Percentiles rank a stretch among this genome's conserved stretches.
Conservation (phyloP, 2,113 vertebrate species). For the Podocnemis expansa region DNA sequence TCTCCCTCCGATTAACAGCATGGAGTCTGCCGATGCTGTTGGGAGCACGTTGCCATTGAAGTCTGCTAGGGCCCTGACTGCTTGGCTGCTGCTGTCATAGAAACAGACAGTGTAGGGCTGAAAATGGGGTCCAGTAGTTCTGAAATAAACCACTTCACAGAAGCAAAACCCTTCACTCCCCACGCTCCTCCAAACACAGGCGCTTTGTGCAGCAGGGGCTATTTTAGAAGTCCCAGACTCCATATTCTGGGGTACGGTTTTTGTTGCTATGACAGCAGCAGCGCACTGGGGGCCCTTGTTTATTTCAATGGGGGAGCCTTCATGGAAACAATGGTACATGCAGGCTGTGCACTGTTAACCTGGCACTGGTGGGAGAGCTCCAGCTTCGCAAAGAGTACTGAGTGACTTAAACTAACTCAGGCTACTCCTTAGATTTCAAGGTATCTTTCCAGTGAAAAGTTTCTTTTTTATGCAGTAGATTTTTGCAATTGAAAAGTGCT, state of each 20-base stretch:
- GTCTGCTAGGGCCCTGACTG: rapidly evolving
- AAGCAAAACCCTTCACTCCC: background rate
- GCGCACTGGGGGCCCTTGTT: rapidly evolving
- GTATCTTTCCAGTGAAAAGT: rapidly evolving
- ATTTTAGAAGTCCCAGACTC: background rate
- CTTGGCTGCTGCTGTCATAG: background rate
- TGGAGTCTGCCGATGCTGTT: background rate
- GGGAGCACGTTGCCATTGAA: rapidly evolving
- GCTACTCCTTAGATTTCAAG: background rate
- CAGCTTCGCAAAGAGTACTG: rapidly evolving
- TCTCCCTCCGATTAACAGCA: rapidly evolving
- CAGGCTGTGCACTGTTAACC: rapidly evolving
- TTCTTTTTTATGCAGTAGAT: background rate
- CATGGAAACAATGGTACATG: rapidly evolving
- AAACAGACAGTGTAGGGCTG: background rate
- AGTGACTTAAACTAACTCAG: background rate
- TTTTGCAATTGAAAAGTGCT: background rate
- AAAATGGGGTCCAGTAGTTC: rapidly evolving
- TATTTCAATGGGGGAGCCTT: background rate
- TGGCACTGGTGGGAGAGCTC: rapidly evolving
- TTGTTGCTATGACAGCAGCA: background rate
- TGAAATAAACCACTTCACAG: rapidly evolving
- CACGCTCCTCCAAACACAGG: background rate
- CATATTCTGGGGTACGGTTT: background rate
- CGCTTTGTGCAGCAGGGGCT: background rate